phyloP scores from a whole-genome alignment of 2,113 vertebrate genomes.

The Archocentrus centrarchus region DNA sequence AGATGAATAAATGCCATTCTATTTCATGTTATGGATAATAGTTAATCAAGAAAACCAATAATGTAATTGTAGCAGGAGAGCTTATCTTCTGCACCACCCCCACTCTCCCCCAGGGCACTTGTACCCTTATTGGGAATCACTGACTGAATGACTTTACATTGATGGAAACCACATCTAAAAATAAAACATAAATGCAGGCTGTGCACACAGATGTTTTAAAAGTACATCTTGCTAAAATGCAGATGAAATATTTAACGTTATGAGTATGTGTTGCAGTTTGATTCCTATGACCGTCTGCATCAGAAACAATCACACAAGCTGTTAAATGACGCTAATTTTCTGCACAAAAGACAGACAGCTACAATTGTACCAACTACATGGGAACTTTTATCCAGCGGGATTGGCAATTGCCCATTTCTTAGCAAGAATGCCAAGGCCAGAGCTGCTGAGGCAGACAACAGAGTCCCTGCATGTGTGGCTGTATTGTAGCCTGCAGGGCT shows the following conservation, averaged over 20 bases:
- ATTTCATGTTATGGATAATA: neutral
- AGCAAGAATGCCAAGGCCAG: conserved; percentile 8
- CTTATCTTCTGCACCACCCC: neutral
- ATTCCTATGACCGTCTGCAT: neutral
- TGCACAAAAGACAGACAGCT: neutral
- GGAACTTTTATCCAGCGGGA: conserved; percentile 12
- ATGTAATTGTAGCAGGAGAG: neutral
- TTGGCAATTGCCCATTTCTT: neutral
- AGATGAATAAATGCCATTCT: neutral
- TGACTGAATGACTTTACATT: neutral
- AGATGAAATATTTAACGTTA: neutral
- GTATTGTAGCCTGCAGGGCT: conserved; percentile 48
- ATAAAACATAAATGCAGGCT: neutral
- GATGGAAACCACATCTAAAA: neutral
- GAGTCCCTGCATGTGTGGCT: conserved; percentile 29
- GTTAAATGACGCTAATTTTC: neutral
- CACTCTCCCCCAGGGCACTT: neutral
- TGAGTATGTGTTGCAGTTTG: neutral
- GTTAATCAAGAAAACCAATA: conserved; percentile 6
- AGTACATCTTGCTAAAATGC: neutral
- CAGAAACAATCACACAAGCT: neutral
- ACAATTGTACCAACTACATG: conserved; percentile 6
- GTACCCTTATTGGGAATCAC: neutral
- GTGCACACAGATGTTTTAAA: neutral
- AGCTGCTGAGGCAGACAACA: conserved; percentile 35